Percentiles rank a stretch among this genome's conserved stretches.
Conservation (phyloP, 2,113 vertebrate genomes). For the Regulus satrapa region DNA sequence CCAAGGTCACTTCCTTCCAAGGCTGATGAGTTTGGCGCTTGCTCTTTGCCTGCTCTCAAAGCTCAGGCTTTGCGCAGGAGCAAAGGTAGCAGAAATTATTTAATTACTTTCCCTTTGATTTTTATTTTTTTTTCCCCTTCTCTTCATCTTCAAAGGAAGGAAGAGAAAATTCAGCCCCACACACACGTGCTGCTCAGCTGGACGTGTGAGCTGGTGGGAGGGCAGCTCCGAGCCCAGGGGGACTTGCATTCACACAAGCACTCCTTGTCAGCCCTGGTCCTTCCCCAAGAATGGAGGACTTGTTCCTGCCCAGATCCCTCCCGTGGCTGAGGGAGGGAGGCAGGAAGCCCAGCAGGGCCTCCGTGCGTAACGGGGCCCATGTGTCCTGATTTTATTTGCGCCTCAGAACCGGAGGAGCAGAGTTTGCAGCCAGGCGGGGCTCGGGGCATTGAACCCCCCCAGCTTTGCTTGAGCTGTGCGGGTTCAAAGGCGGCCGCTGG, state of each 20-base stretch:
- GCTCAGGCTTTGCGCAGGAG: not conserved
- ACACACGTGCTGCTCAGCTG: not conserved
- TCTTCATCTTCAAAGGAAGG: slow-evolving; percentile 54
- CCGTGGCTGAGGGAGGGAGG: not conserved
- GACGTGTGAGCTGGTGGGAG: not conserved
- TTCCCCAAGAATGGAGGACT: slow-evolving; percentile 7
- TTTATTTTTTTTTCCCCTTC: not conserved
- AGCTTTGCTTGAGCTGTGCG: not conserved
- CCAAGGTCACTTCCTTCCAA: not conserved
- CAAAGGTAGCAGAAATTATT: not conserved
- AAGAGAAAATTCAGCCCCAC: not conserved
- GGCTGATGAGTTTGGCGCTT: not conserved
- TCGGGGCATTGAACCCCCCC: not conserved
- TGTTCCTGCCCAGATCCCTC: not conserved
- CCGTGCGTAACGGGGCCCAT: not conserved
- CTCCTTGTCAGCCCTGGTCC: not conserved
- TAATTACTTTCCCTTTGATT: slow-evolving; percentile 12
- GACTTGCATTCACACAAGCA: not conserved
- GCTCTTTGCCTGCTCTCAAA: not conserved
- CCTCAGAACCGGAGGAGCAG: not conserved
- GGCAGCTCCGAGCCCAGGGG: not conserved
- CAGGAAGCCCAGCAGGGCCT: not conserved
- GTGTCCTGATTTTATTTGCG: not conserved
- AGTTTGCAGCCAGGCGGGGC: not conserved
- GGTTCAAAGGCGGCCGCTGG: not conserved